Conservation (phyloP, 2,797 vertebrate genomes). For the Sebastes melanostomus region DNA sequence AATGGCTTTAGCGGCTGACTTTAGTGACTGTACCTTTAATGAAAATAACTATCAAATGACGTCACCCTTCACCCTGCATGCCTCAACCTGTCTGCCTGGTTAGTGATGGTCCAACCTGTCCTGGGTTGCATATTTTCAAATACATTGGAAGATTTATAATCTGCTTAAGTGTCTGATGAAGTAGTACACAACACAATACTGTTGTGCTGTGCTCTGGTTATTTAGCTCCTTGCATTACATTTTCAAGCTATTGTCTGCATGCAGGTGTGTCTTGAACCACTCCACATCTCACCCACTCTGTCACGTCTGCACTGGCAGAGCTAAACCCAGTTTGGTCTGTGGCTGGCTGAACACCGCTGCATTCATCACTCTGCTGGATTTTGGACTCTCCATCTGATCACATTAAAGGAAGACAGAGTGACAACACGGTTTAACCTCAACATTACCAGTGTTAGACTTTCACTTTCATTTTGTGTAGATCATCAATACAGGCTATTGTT, state of each 20-base stretch:
- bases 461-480: not conserved
- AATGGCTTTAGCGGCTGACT: not conserved
- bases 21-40: conserved; percentile 9
- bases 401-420: too few relatives aligned
- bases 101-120: not conserved
- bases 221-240: not conserved
- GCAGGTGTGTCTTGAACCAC: not conserved
- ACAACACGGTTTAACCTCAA: not conserved
- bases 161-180: not conserved
- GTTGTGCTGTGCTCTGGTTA: not conserved
- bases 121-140: not conserved
- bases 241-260: not conserved
- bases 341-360: not conserved
- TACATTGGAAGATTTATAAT: not conserved
- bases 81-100: not conserved
- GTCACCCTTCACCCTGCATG: fast-evolving
- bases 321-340: not conserved
- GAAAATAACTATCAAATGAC: not conserved
- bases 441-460: not conserved
- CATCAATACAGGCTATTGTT: too few relatives aligned
- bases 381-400: too few relatives aligned
- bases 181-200: not conserved
- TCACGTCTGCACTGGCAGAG: not conserved
- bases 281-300: not conserved
- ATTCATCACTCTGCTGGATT: not conserved